These are phyloP conservation scores for Smithornis capensis DNA, from an alignment of 2,113 vertebrate species.

Conservation along the genomic window DNA sequence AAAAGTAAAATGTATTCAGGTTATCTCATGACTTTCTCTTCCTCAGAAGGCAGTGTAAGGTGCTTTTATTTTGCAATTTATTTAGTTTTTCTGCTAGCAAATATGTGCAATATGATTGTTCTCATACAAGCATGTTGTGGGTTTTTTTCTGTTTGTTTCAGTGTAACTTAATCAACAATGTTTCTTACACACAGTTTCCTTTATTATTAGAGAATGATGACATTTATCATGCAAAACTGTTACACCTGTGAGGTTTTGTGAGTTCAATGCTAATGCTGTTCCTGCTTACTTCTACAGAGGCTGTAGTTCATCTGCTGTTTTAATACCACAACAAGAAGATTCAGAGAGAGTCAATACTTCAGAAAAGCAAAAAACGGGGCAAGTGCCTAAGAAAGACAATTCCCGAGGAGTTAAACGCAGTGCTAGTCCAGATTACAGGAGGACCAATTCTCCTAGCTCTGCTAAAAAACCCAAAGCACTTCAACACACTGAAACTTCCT, in stretches of 20 bases:
- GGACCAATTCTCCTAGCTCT: conserved; percentile 88
- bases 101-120: neutral
- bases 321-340: conserved; percentile 89
- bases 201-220: neutral
- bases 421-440: conserved; percentile 91
- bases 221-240: neutral
- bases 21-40: neutral
- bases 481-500: conserved; percentile 83
- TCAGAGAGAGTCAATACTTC: conserved; percentile 89
- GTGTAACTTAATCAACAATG: neutral
- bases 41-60: neutral
- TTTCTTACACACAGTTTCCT: neutral
- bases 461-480: conserved; percentile 94
- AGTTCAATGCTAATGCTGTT: conserved; percentile 42
- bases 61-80: neutral
- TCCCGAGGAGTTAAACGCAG: conserved; percentile 91
- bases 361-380: conserved; percentile 87
- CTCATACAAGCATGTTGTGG: neutral
- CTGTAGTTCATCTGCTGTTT: conserved; percentile 88
- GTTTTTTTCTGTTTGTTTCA: neutral
- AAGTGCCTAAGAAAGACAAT: conserved; percentile 90
- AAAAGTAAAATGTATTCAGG: neutral
- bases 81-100: neutral
- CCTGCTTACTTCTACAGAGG: conserved; percentile 80
- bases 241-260: neutral